These are phyloP conservation scores for Aricia agestis DNA, from an alignment of 1,140 invertebrate species.

Conservation along the genomic window DNA sequence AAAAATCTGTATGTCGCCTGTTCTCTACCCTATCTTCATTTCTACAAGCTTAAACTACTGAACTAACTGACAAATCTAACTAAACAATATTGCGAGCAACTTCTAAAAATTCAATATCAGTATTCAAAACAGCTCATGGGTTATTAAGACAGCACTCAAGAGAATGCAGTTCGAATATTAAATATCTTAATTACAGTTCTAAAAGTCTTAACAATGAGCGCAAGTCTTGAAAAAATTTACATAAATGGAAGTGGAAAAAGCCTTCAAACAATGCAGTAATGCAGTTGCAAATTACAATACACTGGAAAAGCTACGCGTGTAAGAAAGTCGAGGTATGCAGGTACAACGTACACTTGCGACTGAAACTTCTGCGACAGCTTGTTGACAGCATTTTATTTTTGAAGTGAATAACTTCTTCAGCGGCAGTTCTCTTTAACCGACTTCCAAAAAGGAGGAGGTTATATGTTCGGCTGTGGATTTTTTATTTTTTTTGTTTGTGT, in stretches of 20 bases:
- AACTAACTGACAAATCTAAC: no score
- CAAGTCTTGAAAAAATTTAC: neutral
- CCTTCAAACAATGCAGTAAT: neutral
- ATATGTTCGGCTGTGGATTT: no score
- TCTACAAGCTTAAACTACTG: no score
- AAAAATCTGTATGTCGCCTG: no score
- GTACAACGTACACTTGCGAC: neutral
- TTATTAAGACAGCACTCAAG: neutral
- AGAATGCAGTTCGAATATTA: neutral
- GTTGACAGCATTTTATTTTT: neutral
- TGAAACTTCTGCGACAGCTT: neutral
- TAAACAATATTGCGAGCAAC: no score
- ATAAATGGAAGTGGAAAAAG: neutral
- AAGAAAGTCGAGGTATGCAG: neutral
- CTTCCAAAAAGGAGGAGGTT: no score
- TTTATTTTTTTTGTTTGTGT: no score
- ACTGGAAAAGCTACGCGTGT: neutral
- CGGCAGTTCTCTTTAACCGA: no score
- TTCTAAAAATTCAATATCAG: no score
- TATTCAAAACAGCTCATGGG: neutral
- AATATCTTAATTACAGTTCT: constrained; percentile 7
- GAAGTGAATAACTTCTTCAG: neutral
- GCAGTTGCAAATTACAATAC: no score
- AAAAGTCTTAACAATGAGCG: neutral
- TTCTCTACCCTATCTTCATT: no score